Evolutionary conservation across 2,888 invertebrate species (phyloP), one percentile per base, ranked within the genome.

Genomic region (Tetramorium bicarinatum): DNA sequence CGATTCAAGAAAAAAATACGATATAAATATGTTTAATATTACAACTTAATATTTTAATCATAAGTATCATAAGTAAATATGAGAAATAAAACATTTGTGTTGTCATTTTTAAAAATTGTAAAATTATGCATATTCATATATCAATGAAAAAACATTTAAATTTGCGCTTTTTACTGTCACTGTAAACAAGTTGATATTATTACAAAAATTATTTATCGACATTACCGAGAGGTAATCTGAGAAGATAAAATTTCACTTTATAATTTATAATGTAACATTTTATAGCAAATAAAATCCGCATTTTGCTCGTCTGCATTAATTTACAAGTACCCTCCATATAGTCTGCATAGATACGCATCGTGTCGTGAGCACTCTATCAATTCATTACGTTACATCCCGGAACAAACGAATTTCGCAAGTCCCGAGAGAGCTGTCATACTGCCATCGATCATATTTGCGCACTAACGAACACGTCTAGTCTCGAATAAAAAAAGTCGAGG

Each of bases 381-480:
- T 90, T 90, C 83, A 88, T 89, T 87, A 88, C 41, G 74, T 67
- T 67, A 75, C 8, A 64, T 66, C 54, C 34, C 41, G 54, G 44
- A 41, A 72, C 83, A 71, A 79, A 77, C 84, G 54, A 88, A 87
- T 89, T 89, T 87, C 79, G 56, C 72, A 54, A 76, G 76, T 82
- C 85, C 87, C 84, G 47, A 64, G 74, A 69, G 86, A 59, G 67
- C 75, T 59, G 84, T 84, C 83, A 79, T 79, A 56, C 61, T 74
- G 66, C 49, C 87, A 90, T 90, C 89, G 90, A 90, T 90, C 90
- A 90, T 88, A 85, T 80, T 83, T 44, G 69, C 83, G 72, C 81
- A 82, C 61, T 47, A 64, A 86, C 44, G 61, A 74, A 8, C 72
- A 21, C 18, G 21, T 66, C 52, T 59, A 38, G 44, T 44, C n/a